phyloP scores from a whole-genome alignment of 2,888 invertebrate species.

The Tenthredo livida region DNA sequence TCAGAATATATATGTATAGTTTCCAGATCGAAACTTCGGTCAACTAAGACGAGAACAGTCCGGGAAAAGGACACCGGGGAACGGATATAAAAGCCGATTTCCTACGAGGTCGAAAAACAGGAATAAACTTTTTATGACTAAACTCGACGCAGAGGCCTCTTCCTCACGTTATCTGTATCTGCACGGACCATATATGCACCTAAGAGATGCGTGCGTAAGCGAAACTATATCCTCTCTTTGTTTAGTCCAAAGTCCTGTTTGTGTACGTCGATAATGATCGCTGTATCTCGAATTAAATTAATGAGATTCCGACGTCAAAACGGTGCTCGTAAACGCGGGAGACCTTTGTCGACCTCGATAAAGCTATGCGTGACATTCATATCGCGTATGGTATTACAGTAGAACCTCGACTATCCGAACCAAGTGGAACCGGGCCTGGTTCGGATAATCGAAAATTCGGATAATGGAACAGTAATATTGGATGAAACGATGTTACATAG shows the following conservation, averaged over 20 bases:
- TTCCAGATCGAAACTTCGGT: neutral
- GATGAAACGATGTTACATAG: too few species aligned
- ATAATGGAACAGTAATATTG: too few species aligned
- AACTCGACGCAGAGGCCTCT: neutral
- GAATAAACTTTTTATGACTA: conserved; percentile 43
- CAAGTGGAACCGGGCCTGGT: too few species aligned
- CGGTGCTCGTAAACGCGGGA: neutral
- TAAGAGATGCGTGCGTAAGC: neutral
- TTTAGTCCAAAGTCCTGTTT: neutral
- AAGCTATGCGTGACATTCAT: neutral
- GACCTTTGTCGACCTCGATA: neutral
- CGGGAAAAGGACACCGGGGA: conserved; percentile 12
- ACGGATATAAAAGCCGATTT: conserved; percentile 46
- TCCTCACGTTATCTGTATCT: neutral
- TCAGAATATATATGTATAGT: conserved; percentile 13
- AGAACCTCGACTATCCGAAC: too few species aligned
- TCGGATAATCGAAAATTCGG: too few species aligned
- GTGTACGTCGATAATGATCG: neutral
- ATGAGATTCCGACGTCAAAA: neutral
- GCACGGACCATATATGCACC: neutral
- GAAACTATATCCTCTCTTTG: neutral
- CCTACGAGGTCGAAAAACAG: conserved; percentile 29
- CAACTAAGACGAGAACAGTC: conserved; percentile 33
- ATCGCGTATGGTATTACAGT: neutral
- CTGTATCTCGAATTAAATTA: neutral